These are phyloP conservation scores for Phorcus lineatus DNA, from an alignment of 2,888 invertebrate genomes.

Conservation along the genomic window DNA sequence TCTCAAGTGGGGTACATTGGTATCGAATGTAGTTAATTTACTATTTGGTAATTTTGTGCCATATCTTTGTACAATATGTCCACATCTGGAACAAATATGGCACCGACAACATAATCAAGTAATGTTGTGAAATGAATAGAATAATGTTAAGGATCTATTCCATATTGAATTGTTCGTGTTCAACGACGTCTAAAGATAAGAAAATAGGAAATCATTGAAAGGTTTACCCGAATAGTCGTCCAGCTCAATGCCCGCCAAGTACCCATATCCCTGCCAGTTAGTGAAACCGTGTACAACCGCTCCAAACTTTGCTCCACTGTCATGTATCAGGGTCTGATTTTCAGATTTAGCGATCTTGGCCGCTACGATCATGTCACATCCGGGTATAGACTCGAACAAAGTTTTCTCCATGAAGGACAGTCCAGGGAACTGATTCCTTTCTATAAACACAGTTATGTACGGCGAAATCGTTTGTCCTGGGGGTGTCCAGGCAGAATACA, in stretches of 20 bases:
- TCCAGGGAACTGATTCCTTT: not conserved
- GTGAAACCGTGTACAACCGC: not conserved
- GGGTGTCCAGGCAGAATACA: not conserved
- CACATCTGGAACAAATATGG: too few relatives aligned
- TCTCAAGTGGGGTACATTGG: too few relatives aligned
- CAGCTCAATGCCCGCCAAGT: not conserved
- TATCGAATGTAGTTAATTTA: too few relatives aligned
- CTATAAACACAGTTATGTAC: not conserved
- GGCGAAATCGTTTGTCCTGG: not conserved
- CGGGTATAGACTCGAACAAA: not conserved
- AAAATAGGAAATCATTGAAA: too few relatives aligned
- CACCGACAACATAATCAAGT: too few relatives aligned
- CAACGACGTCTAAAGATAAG: too few relatives aligned
- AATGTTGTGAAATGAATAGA: too few relatives aligned
- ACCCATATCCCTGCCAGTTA: not conserved
- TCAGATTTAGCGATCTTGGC: not conserved
- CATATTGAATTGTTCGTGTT: too few relatives aligned
- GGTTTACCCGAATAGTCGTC: not conserved
- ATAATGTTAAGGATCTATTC: too few relatives aligned
- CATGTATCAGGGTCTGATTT: not conserved
- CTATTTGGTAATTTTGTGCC: too few relatives aligned
- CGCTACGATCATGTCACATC: not conserved
- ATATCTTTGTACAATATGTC: too few relatives aligned
- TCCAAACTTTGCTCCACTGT: not conserved
- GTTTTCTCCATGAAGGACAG: not conserved